Evolutionary conservation across 2,888 invertebrate genomes (phyloP), one percentile per base, ranked within the genome.

Genomic region (Cheilosia grossa): DNA sequence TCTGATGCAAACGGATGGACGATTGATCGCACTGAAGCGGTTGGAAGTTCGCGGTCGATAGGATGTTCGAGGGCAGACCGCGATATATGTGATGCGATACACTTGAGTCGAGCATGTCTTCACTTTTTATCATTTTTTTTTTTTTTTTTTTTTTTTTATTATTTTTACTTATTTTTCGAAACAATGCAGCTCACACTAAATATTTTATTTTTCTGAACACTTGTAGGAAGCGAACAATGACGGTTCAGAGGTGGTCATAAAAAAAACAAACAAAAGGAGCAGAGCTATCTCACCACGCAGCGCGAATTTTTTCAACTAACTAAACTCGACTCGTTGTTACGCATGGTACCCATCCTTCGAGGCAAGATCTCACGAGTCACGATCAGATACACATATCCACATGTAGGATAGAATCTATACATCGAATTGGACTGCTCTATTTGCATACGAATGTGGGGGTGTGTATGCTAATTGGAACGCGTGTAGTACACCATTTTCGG

Each of bases 51-150:
- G 88, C 86, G 54, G 88, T 86, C 69, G 89, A 79, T 61, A 90
- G 77, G 30, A 90, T 87, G 79, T 90, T 90, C 21, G 89, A 87
- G 4, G 89, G 80, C 61, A 89, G 72, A 49, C 87, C 87, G 30
- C 91, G 90, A 87, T 91, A 92, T 44, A 90, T 81, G 17, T 67
- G 73, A 37, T 83, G 81, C 30, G 73, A 44, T 33, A 69, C 59
- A 75, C 88, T 87, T 51, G 89, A 69, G 53, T 91, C 91, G 47
- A 89, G 87, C 75, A 90, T 87, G 69, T 91, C 91, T 88, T 91
- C 91, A 89, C 90, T 91, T 89, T 91, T 91, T 37, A 91, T 91
- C 91, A 91, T 91, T 30, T 78, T 58, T n/a, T 21, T 53, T 2
- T n/a, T 40, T 51, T 51, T 33, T 33, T 17, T 13, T 21, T 24